A percentile compares a stretch with the other conserved stretches of the same genome.
Conservation (phyloP, 1,140 invertebrate genomes). For the Trissolcus basalis region DNA sequence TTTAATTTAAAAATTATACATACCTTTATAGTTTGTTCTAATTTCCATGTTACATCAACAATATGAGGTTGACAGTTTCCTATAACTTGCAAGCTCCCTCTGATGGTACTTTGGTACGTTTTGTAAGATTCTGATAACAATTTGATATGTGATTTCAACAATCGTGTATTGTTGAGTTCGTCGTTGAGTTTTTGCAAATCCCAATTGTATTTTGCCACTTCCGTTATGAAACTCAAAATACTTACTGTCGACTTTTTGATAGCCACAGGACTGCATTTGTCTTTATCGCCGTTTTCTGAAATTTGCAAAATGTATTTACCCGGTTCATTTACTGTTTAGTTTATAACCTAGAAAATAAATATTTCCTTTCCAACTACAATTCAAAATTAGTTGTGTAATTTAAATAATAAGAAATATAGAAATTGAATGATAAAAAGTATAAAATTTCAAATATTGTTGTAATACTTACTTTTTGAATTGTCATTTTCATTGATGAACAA, state of each 20-base stretch:
- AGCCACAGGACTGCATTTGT: constrained; percentile 69
- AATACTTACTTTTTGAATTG: neutral
- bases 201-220: constrained; percentile 71
- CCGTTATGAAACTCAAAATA: constrained; percentile 69
- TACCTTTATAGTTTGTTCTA: constrained; percentile 79
- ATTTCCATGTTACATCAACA: constrained; percentile 81
- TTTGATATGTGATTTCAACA: constrained; percentile 61
- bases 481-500: neutral
- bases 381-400: too few species aligned
- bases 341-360: constrained; percentile 60
- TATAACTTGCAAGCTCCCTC: constrained; percentile 72
- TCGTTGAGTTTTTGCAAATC: constrained; percentile 66
- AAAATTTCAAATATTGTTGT: too few species aligned
- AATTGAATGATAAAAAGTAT: too few species aligned
- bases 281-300: constrained; percentile 25
- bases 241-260: constrained; percentile 72
- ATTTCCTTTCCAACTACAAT: too few species aligned
- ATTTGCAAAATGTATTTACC: neutral
- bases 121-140: constrained; percentile 69
- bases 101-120: constrained; percentile 65
- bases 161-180: constrained; percentile 64
- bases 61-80: constrained; percentile 78
- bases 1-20: neutral
- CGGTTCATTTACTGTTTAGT: neutral
- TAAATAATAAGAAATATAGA: too few species aligned